phyloP scores from a whole-genome alignment of 2,113 vertebrate genomes.

The Equus quagga region DNA sequence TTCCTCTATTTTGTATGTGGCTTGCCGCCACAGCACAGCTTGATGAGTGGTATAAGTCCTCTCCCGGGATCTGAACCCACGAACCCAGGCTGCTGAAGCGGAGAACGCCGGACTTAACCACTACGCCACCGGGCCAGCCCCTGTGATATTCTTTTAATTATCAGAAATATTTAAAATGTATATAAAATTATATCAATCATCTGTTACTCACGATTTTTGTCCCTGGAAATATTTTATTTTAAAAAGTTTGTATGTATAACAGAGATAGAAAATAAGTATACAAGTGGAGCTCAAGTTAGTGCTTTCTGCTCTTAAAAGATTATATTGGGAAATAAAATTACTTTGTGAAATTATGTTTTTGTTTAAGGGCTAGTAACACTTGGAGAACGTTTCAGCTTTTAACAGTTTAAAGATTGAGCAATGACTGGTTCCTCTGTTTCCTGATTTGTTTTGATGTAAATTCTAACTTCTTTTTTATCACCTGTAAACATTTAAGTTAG shows the following conservation, averaged over 20 bases:
- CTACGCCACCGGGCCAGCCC: too few species aligned
- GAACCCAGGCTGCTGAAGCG: too few species aligned
- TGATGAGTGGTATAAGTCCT: too few species aligned
- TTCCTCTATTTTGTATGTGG: too few species aligned
- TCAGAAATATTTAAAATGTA: slow-evolving; percentile 49
- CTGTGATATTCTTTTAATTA: background rate
- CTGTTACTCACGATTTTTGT: background rate
- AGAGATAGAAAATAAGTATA: slow-evolving; percentile 60
- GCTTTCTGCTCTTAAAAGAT: background rate
- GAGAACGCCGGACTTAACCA: too few species aligned
- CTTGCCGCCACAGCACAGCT: too few species aligned
- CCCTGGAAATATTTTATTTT: slow-evolving; percentile 13
- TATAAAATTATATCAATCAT: background rate
- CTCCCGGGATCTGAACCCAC: too few species aligned
- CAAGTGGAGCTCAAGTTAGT: background rate
- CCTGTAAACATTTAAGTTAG: slow-evolving; percentile 35
- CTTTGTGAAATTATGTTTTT: slow-evolving; percentile 29
- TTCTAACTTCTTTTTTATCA: slow-evolving; percentile 16
- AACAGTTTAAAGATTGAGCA: background rate
- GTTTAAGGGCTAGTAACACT: background rate
- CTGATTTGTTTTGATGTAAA: background rate
- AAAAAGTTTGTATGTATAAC: slow-evolving; percentile 35
- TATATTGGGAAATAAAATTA: slow-evolving; percentile 25
- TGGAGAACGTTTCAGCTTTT: background rate
- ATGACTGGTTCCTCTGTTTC: background rate